Percentiles rank a stretch among this genome's conserved stretches.
Evolutionary conservation across 2,888 invertebrate genomes (phyloP).

Genomic region (Psylliodes chrysocephalus): DNA sequence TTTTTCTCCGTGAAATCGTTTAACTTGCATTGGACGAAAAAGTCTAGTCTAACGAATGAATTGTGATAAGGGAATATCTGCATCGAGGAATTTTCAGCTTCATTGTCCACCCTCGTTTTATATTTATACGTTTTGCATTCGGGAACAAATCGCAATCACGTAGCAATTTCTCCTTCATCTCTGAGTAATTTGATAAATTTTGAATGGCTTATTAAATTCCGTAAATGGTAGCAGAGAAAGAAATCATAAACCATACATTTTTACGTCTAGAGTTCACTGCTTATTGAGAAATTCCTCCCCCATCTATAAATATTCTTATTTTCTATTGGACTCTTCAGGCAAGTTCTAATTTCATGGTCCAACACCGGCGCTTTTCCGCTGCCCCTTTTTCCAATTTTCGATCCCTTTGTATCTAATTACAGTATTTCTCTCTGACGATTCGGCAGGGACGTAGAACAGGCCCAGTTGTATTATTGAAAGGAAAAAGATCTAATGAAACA

Average conservation of each 20-base stretch:
- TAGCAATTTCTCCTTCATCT: constrained; percentile 22
- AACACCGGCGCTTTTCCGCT: constrained; percentile 55
- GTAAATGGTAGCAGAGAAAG: constrained; percentile 24
- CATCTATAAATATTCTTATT: constrained; percentile 54
- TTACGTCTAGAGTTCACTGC: constrained; percentile 38
- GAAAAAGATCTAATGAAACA: too few relatives aligned
- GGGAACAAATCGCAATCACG: constrained; percentile 21
- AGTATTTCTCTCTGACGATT: constrained; percentile 59
- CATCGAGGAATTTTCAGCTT: constrained; percentile 4
- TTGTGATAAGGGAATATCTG: neutral
- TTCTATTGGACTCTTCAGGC: constrained; percentile 57
- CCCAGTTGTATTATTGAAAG: neutral
- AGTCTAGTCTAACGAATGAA: neutral
- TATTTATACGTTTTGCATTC: constrained; percentile 2
- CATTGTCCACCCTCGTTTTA: constrained; percentile 16
- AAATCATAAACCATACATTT: constrained; percentile 33
- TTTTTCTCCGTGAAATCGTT: too few relatives aligned
- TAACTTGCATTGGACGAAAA: too few relatives aligned
- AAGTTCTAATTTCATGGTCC: constrained; percentile 63
- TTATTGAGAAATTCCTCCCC: constrained; percentile 49
- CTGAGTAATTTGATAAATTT: constrained; percentile 36
- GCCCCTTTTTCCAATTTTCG: constrained; percentile 58
- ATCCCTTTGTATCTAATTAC: constrained; percentile 62
- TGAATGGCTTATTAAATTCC: constrained; percentile 36
- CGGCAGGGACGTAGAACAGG: constrained; percentile 23